Evolutionary conservation across 2,797 vertebrate species (phyloP).

Genomic region (Sebastes trivittatus): DNA sequence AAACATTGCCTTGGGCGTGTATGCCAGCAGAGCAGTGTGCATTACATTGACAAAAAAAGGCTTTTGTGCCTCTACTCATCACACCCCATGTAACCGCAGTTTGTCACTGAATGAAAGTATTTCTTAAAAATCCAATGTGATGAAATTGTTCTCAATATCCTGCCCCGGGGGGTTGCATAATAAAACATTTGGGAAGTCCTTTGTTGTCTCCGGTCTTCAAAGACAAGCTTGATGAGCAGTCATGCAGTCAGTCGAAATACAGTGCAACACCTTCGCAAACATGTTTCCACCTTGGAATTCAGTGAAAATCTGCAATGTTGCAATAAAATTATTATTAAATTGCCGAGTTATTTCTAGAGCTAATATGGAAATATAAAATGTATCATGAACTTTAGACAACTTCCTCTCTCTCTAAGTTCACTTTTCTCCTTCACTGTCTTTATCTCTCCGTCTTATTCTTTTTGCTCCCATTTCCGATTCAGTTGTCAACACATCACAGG

Average conservation of each 20-base stretch:
- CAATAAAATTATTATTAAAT: neutral
- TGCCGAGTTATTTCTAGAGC: neutral
- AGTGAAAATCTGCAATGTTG: conserved; percentile 12
- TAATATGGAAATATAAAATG: neutral
- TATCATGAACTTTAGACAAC: conserved; percentile 16
- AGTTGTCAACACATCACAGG: conserved; percentile 38
- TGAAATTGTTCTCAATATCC: conserved; percentile 66
- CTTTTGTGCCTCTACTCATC: conserved; percentile 54
- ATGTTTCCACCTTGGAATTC: conserved; percentile 23
- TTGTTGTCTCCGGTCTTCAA: conserved; percentile 51
- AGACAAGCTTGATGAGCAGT: conserved; percentile 37
- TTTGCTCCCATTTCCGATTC: conserved; percentile 28
- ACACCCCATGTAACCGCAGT: conserved; percentile 48
- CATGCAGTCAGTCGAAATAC: conserved; percentile 29
- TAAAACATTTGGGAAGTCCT: conserved; percentile 37
- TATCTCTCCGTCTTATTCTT: neutral
- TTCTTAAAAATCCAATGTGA: conserved; percentile 60
- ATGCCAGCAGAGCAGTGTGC: conserved; percentile 67
- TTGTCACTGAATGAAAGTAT: conserved; percentile 48
- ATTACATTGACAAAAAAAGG: conserved; percentile 63
- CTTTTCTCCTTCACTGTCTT: conserved; percentile 1
- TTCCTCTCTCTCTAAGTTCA: conserved; percentile 20
- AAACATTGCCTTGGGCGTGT: conserved; percentile 71
- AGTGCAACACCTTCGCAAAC: conserved; percentile 21
- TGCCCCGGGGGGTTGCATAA: conserved; percentile 37